A percentile compares a stretch with the other conserved stretches of the same genome.
Conservation (phyloP, 2,113 vertebrate genomes). For the Melozone crissalis region DNA sequence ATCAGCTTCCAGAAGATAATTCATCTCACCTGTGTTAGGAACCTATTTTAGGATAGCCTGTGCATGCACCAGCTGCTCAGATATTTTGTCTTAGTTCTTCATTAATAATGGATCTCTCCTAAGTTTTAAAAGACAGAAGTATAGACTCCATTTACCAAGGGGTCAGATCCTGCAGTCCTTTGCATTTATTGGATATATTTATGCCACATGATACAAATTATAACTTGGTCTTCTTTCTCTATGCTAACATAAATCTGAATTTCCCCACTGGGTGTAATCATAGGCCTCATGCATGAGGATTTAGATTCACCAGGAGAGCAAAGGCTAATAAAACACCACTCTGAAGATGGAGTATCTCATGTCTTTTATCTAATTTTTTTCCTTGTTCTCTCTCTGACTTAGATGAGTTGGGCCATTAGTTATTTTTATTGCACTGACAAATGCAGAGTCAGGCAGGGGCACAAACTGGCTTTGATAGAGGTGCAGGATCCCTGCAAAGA, state of each 20-base stretch:
- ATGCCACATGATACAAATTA: background rate
- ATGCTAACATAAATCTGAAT: slow-evolving; percentile 26
- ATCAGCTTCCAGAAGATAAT: background rate
- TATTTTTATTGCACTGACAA: slow-evolving; percentile 32
- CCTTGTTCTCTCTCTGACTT: background rate
- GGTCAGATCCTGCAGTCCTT: background rate
- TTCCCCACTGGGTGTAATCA: background rate
- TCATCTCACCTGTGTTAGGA: background rate
- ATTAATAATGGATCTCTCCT: background rate
- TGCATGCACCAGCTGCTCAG: background rate
- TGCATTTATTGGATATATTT: background rate
- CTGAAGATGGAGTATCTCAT: background rate
- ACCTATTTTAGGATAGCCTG: background rate
- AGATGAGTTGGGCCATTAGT: background rate
- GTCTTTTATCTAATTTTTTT: background rate
- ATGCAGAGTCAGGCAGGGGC: background rate
- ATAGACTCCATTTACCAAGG: background rate
- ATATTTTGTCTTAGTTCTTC: background rate
- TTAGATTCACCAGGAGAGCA: slow-evolving; percentile 31
- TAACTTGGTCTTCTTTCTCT: background rate
- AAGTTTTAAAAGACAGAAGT: background rate
- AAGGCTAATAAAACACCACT: slow-evolving; percentile 24
- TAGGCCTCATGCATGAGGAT: background rate
- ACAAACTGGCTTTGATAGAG: background rate
- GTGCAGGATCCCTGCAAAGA: background rate